Conservation (phyloP, 2,888 invertebrate genomes). For the Pseudeuparius sepicola region DNA sequence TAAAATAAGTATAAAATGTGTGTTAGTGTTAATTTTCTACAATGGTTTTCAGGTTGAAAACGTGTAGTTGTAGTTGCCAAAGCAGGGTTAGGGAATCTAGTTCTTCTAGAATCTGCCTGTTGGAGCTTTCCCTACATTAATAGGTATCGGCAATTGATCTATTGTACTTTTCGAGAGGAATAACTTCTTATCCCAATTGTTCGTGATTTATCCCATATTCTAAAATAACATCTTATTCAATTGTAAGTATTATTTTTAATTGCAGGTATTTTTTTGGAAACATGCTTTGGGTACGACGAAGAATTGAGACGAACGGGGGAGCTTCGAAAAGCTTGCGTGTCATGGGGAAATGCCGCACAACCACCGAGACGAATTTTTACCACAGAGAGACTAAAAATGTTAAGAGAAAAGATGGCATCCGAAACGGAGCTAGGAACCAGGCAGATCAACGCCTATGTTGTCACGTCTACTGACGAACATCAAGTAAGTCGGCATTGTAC, state of each 20-base stretch:
- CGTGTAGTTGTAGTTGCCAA: no score
- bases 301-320: slow-evolving; percentile 29
- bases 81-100: no score
- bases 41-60: no score
- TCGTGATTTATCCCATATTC: no score
- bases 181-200: no score
- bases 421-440: slow-evolving; percentile 40
- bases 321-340: slow-evolving; percentile 34
- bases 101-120: no score
- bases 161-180: no score
- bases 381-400: slow-evolving; percentile 32
- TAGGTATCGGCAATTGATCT: no score
- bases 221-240: no score
- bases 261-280: slow-evolving; percentile 13
- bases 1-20: no score
- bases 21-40: no score
- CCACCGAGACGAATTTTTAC: slow-evolving; percentile 41
- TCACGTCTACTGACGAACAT: slow-evolving; percentile 74
- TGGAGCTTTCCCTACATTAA: no score
- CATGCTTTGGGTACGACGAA: slow-evolving; percentile 18
- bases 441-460: slow-evolving; percentile 59
- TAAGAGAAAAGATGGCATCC: slow-evolving; percentile 42
- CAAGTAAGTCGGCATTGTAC: slow-evolving; percentile 43
- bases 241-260: slow-evolving; percentile 9
- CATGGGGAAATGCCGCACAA: slow-evolving; percentile 32